Evolutionary conservation across 2,888 invertebrate species (phyloP).

Genomic region (Subacronicta megacephala): DNA sequence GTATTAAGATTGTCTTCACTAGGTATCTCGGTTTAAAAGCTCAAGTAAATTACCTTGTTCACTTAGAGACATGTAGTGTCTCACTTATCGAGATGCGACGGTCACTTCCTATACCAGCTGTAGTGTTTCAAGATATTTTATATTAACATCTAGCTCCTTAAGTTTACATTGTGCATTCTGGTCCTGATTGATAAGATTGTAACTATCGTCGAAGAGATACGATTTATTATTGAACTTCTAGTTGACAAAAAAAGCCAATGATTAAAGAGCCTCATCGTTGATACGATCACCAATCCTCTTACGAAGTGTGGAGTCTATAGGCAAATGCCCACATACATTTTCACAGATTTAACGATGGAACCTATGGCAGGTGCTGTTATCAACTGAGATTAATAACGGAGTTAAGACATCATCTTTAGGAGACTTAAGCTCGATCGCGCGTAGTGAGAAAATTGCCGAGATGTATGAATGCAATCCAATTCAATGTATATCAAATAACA

Average conservation of each 20-base stretch:
- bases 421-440: too few relatives aligned
- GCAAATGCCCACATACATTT: too few relatives aligned
- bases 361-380: not conserved
- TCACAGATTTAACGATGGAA: too few relatives aligned
- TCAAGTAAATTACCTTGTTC: conserved; percentile 33
- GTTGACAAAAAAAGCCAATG: not conserved
- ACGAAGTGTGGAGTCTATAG: too few relatives aligned
- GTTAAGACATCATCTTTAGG: too few relatives aligned
- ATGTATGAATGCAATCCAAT: too few relatives aligned
- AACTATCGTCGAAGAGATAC: not conserved
- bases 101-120: conserved; percentile 4
- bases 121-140: conserved; percentile 6
- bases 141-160: not conserved
- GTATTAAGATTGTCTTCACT: conserved; percentile 61
- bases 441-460: too few relatives aligned
- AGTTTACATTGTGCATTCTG: not conserved
- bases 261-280: not conserved
- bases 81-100: conserved; percentile 24
- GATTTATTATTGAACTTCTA: not conserved
- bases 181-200: conserved; percentile 1
- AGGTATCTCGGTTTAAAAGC: conserved; percentile 50
- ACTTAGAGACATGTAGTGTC: conserved; percentile 27
- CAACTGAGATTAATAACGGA: not conserved
- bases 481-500: too few relatives aligned
- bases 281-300: not conserved